Conservation (phyloP, 2,797 vertebrate genomes). For the Clarias laeviceps region DNA sequence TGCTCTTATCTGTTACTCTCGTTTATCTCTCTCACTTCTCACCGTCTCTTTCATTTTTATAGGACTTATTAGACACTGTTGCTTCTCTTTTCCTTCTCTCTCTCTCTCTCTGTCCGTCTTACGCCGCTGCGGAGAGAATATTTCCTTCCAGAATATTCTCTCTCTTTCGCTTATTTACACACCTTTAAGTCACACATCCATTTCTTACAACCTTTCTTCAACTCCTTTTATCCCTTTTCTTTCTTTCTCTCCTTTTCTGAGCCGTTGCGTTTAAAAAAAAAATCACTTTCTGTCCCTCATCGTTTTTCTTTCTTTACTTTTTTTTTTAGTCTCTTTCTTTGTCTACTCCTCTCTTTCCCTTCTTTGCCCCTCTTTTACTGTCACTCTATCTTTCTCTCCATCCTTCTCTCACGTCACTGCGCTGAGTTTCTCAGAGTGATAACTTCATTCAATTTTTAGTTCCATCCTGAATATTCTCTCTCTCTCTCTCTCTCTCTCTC, state of each 20-base stretch:
- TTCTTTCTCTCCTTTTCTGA: no score
- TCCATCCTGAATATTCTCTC: conserved; percentile 39
- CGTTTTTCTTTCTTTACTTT: no score
- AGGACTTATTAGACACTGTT: not conserved
- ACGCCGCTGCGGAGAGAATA: conserved; percentile 19
- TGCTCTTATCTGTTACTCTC: not conserved
- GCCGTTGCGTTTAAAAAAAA: no score
- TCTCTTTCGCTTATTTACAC: not conserved
- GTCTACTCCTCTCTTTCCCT: not conserved
- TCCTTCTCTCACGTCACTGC: conserved; percentile 32
- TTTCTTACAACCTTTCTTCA: no score
- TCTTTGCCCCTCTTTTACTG: not conserved
- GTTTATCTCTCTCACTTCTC: not conserved
- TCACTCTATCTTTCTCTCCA: not conserved
- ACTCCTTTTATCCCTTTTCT: no score
- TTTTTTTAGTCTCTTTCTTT: not conserved
- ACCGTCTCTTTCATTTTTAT: not conserved
- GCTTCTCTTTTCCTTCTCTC: not conserved
- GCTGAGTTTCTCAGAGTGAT: conserved; percentile 46
- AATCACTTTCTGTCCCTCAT: no score
- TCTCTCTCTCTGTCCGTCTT: conserved; percentile 14
- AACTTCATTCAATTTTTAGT: conserved; percentile 34
- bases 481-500: not conserved
- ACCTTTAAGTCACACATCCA: no score
- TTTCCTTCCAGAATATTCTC: conserved; percentile 37